These are phyloP conservation scores for Ptychadena robeensis DNA, from an alignment of 2,797 vertebrate genomes.

Conservation along the genomic window DNA sequence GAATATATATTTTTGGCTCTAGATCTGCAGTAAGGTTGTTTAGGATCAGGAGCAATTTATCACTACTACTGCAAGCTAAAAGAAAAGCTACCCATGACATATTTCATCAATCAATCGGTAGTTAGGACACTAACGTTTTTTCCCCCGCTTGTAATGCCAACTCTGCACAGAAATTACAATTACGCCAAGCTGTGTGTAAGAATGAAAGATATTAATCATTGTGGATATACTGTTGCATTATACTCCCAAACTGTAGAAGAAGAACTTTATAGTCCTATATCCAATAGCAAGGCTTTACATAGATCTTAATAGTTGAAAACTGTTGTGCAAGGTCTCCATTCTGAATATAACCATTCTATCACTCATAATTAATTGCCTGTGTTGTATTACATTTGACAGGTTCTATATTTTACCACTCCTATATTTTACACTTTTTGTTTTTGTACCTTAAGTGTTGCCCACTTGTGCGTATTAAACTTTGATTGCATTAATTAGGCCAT, in stretches of 20 bases:
- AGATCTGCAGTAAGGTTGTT: neutral
- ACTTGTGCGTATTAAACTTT: no score
- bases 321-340: no score
- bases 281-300: slow-evolving; percentile 17
- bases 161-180: slow-evolving; percentile 3
- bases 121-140: neutral
- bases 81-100: slow-evolving; percentile 5
- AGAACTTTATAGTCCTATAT: neutral
- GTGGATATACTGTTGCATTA: neutral
- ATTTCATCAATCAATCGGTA: slow-evolving; percentile 1
- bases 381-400: no score
- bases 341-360: no score
- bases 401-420: no score
- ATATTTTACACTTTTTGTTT: no score
- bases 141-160: neutral
- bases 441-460: no score
- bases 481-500: no score
- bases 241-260: neutral
- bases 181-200: neutral
- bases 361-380: no score
- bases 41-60: slow-evolving; percentile 3
- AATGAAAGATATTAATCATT: neutral
- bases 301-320: no score
- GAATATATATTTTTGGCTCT: neutral
- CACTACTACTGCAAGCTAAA: neutral